Conservation (phyloP, 2,888 invertebrate species). For the Ochropleura plecta region DNA sequence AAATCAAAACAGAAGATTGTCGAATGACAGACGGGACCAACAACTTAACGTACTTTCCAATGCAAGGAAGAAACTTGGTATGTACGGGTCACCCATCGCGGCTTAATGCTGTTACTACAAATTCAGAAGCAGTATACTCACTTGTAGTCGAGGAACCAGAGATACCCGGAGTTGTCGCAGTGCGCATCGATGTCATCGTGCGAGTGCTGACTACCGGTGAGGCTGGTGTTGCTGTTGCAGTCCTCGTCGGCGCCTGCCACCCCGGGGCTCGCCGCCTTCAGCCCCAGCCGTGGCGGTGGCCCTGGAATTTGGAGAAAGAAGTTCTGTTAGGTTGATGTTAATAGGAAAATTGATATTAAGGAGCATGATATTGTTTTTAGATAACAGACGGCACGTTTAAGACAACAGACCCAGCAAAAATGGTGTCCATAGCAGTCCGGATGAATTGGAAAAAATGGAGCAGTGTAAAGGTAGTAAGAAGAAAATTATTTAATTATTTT, state of each 20-base stretch:
- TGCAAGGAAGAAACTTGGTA: too few species aligned
- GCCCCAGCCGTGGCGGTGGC: conserved; percentile 90
- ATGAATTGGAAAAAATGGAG: too few species aligned
- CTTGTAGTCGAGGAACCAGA: conserved; percentile 98
- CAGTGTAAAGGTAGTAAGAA: background rate
- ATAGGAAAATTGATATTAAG: background rate
- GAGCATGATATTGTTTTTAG: background rate
- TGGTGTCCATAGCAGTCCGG: background rate
- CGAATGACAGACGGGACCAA: too few species aligned
- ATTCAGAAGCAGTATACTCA: conserved; percentile 77
- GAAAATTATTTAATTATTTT: too few species aligned
- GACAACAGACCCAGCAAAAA: background rate
- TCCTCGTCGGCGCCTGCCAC: conserved; percentile 85
- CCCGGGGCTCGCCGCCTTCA: conserved; percentile 90
- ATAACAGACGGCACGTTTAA: background rate
- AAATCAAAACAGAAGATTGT: background rate
- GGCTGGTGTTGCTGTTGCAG: conserved; percentile 89
- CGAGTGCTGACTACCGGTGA: conserved; percentile 88
- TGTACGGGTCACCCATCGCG: too few species aligned
- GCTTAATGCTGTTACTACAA: background rate
- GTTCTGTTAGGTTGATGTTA: conserved; percentile 9
- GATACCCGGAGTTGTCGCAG: conserved; percentile 96
- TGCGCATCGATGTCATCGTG: conserved; percentile 88
- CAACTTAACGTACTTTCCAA: too few species aligned
- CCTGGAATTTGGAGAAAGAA: conserved; percentile 77